A percentile compares a stretch with the other conserved stretches of the same genome.
Evolutionary conservation across 2,888 invertebrate genomes (phyloP).

Genomic region (Pyrrhosoma nymphula): DNA sequence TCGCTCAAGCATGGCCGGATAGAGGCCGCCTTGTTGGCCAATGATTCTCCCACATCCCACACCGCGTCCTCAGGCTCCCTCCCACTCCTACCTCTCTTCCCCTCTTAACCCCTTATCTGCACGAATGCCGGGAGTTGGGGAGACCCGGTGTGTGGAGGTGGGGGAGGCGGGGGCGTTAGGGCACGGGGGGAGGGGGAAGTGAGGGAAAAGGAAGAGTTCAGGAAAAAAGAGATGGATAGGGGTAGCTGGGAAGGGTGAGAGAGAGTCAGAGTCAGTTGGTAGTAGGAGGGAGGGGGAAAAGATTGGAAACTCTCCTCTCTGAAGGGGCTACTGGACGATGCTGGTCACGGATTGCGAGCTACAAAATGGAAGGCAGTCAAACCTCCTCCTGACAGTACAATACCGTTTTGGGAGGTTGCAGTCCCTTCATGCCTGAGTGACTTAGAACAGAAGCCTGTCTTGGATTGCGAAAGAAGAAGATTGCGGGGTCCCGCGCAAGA

Average conservation of each 20-base stretch:
- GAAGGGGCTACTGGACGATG: slow-evolving; percentile 58
- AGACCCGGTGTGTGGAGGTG: neutral
- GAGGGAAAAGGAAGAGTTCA: neutral
- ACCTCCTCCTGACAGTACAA: slow-evolving; percentile 66
- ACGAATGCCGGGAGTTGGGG: neutral
- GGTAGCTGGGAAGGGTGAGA: neutral
- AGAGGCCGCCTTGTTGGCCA: slow-evolving; percentile 48
- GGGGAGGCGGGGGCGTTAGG: neutral
- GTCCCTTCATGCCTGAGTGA: slow-evolving; percentile 66
- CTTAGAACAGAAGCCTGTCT: slow-evolving; percentile 67
- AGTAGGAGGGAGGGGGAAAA: neutral
- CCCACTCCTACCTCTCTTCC: neutral
- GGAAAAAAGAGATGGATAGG: neutral
- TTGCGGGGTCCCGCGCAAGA: slow-evolving; percentile 21
- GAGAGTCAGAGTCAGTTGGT: neutral
- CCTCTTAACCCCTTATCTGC: slow-evolving; percentile 18
- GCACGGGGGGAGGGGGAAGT: neutral
- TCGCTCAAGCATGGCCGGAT: slow-evolving; percentile 54
- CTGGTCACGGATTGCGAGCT: slow-evolving; percentile 62
- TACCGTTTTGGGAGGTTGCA: slow-evolving; percentile 67
- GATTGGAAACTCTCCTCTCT: neutral
- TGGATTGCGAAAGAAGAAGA: slow-evolving; percentile 66
- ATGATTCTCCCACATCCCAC: slow-evolving; percentile 59
- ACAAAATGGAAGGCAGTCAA: slow-evolving; percentile 67
- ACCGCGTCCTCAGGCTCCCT: neutral